A percentile compares a stretch with the other conserved stretches of the same genome.
phyloP scores from a whole-genome alignment of 2,888 invertebrate genomes.

The Callyntrura sp. region DNA sequence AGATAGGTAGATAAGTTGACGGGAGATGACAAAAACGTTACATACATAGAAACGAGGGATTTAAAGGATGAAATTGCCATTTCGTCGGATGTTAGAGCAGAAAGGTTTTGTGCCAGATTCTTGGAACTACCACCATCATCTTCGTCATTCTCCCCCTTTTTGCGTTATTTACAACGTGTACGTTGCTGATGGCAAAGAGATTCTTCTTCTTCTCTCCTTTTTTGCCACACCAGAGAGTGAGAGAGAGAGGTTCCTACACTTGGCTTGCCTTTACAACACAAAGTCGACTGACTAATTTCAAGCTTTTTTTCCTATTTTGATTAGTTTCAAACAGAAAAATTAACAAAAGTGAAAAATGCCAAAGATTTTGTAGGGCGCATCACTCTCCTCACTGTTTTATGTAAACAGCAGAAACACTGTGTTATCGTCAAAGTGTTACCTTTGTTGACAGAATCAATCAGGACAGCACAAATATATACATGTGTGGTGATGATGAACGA shows the following conservation, averaged over 20 bases:
- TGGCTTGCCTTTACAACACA: background rate
- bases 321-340: background rate
- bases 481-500: background rate
- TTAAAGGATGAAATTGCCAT: slow-evolving; percentile 68
- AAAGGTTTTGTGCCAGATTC: slow-evolving; percentile 74
- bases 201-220: background rate
- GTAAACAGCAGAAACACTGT: background rate
- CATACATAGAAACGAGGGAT: background rate
- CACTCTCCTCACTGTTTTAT: background rate
- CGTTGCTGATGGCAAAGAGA: background rate
- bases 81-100: slow-evolving; percentile 69
- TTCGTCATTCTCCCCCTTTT: slow-evolving; percentile 27
- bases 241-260: background rate
- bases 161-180: background rate
- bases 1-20: no score
- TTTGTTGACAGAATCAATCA: slow-evolving; percentile 71
- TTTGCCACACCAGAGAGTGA: background rate
- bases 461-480: slow-evolving; percentile 58
- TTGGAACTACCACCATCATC: slow-evolving; percentile 6
- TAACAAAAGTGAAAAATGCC: background rate
- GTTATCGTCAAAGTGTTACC: background rate
- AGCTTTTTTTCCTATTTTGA: background rate
- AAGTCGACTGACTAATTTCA: background rate
- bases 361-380: background rate
- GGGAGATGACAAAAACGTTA: background rate